Evolutionary conservation across 2,888 invertebrate genomes (phyloP), one percentile per base, ranked within the genome.

Genomic region (Timandra comae): DNA sequence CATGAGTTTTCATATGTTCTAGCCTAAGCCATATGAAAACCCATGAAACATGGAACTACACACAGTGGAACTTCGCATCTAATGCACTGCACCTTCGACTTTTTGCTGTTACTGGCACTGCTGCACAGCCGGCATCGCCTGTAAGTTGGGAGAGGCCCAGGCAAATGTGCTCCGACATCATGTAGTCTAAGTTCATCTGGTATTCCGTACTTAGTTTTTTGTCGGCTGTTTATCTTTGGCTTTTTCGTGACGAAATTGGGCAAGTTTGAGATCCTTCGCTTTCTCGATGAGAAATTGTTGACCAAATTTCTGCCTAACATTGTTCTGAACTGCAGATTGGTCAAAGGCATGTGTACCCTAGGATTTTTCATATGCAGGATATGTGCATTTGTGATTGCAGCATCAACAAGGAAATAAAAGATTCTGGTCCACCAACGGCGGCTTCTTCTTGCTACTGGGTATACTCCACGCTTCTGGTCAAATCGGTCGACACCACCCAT

Each of bases 51-150:
- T 27, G 27, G 27, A 16, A 27, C 28, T 19, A 28, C 20, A 28
- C 28, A 26, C 26, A 26, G 26, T 26, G 19, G 8, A 20, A 29
- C 21, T 12, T 29, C 26, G 21, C 31, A 31, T 27, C 20, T 12
- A 13, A 27, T 27, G 27, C 27, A 27, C 20, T 33, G 27, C 16
- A 33, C 21, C 20, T 33, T 33, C 12, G 27, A 27, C 25, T 27
- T 33, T 22, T 33, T 33, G 21, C 19, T 27, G 23, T 33, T 33
- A 27, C 20, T 27, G 12, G 27, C 21, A 9, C 20, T 55, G 36
- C 52, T 52, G 35, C 53, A 56, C 43, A 55, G 56, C 4, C 46
- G 34, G 36, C 53, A 56, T 30, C 51, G 52, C 37, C 54, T 58
- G 33, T 58, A 56, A 29, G 51, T 49, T 13, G 34, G 31, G n/a